Base-by-base conservation (phyloP, 2,113 vertebrate species). In the Chauna torquata region DNA sequence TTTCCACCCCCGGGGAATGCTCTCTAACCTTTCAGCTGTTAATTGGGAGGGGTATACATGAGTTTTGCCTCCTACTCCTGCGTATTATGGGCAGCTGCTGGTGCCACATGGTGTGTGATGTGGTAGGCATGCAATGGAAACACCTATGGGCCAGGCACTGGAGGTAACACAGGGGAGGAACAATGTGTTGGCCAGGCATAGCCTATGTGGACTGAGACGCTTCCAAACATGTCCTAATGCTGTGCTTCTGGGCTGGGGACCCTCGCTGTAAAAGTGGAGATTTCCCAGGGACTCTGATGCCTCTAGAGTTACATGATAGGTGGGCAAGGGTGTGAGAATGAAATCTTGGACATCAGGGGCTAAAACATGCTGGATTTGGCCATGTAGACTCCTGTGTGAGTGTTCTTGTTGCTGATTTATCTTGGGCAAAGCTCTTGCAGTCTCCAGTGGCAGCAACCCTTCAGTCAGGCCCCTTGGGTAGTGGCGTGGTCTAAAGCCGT, bases 231-330 rank as follows among this genome's bases (percentile, higher is more conserved):
- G 9, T 75, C 44, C 74, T 8, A 30, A 4, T 40, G 45, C 14
- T 0, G 0, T 50, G 50, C 6, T 71, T 44, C 32, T 18, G 28
- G 5, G 6, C 2, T 24, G 59, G 42, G 32, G 55, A 75, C 28
- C 47, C 36, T 70, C 7, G 0, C 36, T 4, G 10, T 47, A 10
- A 42, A 86, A 78, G 10, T 0, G 0, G n/a, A 17, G 32, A 0
- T 19, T 86, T 85, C n/a, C 47, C 17, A 0, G 1, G 4, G 57
- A 3, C 17, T 78, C 12, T 0, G 2, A 3, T 91, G 47, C 14
- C 27, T 32, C 9, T 0, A 8, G 23, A n/a, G 42, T 84, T 81
- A 50, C 4, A 1, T 4, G 23, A 38, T 84, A 94, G 84, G 59
- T 25, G 77, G 84, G 42, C 14, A 15, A 3, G 9, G 23, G 34